phyloP scores from a whole-genome alignment of 2,113 vertebrate genomes.

The Thymallus thymallus region DNA sequence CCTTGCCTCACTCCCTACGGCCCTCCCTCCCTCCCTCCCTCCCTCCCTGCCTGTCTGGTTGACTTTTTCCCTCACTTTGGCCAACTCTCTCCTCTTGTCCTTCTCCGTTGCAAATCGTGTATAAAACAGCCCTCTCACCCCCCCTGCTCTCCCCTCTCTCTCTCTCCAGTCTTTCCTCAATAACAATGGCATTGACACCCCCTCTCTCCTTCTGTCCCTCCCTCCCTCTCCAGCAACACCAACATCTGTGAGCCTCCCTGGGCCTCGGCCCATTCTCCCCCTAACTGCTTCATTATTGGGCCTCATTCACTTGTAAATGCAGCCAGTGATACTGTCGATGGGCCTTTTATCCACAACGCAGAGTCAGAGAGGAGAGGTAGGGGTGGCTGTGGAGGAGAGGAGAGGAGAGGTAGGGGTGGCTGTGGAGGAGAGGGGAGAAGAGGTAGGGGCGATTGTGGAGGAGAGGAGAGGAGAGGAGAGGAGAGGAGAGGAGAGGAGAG shows the following conservation, averaged over 20 bases:
- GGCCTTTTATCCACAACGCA: conserved; percentile 46
- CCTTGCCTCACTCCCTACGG: not conserved
- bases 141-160: conserved; percentile 13
- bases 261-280: conserved; percentile 77
- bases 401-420: not conserved
- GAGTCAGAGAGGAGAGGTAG: not conserved
- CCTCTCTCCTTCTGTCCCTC: conserved; percentile 68
- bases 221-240: conserved; percentile 77
- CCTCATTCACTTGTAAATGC: conserved; percentile 84
- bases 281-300: conserved; percentile 86
- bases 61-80: not conserved
- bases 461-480: too few relatives aligned
- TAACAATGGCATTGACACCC: not conserved
- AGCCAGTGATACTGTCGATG: conserved; percentile 60
- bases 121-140: conserved; percentile 8
- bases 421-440: not conserved
- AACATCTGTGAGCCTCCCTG: conserved; percentile 91
- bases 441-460: not conserved
- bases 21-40: not conserved
- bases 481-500: too few relatives aligned
- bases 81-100: not conserved
- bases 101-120: conserved; percentile 12
- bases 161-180: not conserved
- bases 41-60: not conserved
- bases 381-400: not conserved